phyloP scores from a whole-genome alignment of 2,888 invertebrate genomes.

The Epiblema foenella region DNA sequence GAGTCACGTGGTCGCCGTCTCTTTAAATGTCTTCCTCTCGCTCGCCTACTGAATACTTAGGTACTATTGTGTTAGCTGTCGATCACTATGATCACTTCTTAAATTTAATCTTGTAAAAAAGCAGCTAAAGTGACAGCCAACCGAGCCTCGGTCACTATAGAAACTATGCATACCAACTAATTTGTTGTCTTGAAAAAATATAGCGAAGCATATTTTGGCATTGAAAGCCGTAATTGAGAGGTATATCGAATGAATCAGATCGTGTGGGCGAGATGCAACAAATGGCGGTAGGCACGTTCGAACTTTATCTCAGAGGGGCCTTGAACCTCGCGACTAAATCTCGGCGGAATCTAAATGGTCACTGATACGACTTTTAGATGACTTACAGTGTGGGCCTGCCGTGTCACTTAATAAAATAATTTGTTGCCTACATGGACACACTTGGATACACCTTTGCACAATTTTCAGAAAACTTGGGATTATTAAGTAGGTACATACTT shows the following conservation, averaged over 20 bases:
- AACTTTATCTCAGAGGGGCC: constrained; percentile 44
- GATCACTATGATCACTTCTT: constrained; percentile 12
- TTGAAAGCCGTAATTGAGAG: constrained; percentile 63
- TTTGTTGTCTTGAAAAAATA: constrained; percentile 34
- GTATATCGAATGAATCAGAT: constrained; percentile 70
- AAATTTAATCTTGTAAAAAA: constrained; percentile 21
- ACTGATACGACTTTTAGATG: constrained; percentile 45
- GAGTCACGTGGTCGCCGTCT: constrained; percentile 17
- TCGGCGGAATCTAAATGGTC: constrained; percentile 44
- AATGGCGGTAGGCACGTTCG: constrained; percentile 62
- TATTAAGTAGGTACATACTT: too few species aligned
- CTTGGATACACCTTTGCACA: background rate
- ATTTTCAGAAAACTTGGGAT: too few species aligned
- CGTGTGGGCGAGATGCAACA: constrained; percentile 76
- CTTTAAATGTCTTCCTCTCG: constrained; percentile 18
- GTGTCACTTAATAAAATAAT: constrained; percentile 8
- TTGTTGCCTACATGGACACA: background rate
- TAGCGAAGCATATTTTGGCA: constrained; percentile 61
- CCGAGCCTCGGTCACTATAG: constrained; percentile 20
- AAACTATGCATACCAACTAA: constrained; percentile 27
- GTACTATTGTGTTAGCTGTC: constrained; percentile 21
- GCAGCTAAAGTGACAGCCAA: constrained; percentile 13
- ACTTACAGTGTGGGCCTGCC: constrained; percentile 56
- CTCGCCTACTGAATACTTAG: constrained; percentile 15
- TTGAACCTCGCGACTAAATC: constrained; percentile 62